phyloP scores from a whole-genome alignment of 1,140 invertebrate genomes.

The Drosophila saltans region DNA sequence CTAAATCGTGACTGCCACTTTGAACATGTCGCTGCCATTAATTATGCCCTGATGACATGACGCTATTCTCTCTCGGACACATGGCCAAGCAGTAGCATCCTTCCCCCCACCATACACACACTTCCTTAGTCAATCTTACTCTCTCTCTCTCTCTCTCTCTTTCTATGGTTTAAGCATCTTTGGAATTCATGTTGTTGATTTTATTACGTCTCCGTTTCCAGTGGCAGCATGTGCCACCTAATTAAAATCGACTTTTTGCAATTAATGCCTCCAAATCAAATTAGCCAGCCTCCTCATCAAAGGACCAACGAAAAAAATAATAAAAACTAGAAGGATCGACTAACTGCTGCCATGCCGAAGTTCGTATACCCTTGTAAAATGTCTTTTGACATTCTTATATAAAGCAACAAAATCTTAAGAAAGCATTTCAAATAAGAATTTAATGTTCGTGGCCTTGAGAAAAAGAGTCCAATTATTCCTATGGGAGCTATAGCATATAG shows the following conservation, averaged over 20 bases:
- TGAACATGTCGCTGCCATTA: constrained; percentile 81
- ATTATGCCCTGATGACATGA: constrained; percentile 72
- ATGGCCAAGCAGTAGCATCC: constrained; percentile 16
- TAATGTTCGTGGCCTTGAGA: no score
- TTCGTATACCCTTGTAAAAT: no score
- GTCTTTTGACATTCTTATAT: no score
- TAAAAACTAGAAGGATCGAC: neutral
- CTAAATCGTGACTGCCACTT: constrained; percentile 79
- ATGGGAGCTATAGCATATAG: no score
- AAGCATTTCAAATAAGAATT: no score
- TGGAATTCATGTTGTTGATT: constrained; percentile 59
- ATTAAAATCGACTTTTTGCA: constrained; percentile 81
- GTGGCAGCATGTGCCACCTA: constrained; percentile 54
- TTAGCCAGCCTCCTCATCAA: constrained; percentile 42
- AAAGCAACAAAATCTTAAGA: no score
- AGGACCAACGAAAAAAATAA: constrained; percentile 2
- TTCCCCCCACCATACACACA: no score
- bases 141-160: no score
- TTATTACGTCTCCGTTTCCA: constrained; percentile 70
- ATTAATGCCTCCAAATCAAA: constrained; percentile 78
- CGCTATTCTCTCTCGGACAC: constrained; percentile 50
- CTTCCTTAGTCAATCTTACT: no score
- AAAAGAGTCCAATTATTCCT: no score
- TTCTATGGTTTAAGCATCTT: constrained; percentile 1
- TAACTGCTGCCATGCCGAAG: no score